These are phyloP conservation scores for Lasaia peninsularis DNA, from an alignment of 1,140 invertebrate species.

Conservation along the genomic window DNA sequence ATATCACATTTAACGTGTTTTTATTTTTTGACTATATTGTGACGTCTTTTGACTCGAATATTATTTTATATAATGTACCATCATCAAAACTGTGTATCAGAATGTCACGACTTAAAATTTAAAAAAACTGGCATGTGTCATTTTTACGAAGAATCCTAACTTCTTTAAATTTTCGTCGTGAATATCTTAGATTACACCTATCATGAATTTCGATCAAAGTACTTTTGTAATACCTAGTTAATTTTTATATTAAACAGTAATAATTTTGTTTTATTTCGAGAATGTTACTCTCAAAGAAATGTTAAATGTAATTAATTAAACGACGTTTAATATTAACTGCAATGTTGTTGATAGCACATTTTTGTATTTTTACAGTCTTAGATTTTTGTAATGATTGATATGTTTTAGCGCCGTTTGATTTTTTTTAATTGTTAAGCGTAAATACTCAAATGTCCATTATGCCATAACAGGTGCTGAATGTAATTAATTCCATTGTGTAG, in stretches of 20 bases:
- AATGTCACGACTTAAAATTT: too few species aligned
- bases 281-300: neutral
- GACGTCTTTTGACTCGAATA: slow-evolving; percentile 8
- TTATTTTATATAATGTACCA: neutral
- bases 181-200: neutral
- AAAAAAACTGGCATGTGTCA: neutral
- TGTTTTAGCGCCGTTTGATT: slow-evolving; percentile 5
- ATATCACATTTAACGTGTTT: slow-evolving; percentile 2
- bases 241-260: neutral
- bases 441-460: slow-evolving; percentile 17
- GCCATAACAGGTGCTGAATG: slow-evolving; percentile 43
- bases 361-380: slow-evolving; percentile 11
- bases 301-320: slow-evolving; percentile 1
- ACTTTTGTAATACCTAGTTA: neutral
- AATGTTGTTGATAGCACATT: slow-evolving; percentile 1
- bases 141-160: neutral
- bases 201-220: neutral
- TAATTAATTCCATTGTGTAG: slow-evolving; percentile 44
- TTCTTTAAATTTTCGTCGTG: neutral
- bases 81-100: neutral
- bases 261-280: slow-evolving; percentile 5
- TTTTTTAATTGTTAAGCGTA: slow-evolving; percentile 9
- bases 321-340: neutral
- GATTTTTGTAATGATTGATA: neutral
- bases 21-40: slow-evolving; percentile 3